A percentile compares a stretch with the other conserved stretches of the same genome.
Evolutionary conservation across 2,797 vertebrate species (phyloP).

Genomic region (Clarias platycephalus): DNA sequence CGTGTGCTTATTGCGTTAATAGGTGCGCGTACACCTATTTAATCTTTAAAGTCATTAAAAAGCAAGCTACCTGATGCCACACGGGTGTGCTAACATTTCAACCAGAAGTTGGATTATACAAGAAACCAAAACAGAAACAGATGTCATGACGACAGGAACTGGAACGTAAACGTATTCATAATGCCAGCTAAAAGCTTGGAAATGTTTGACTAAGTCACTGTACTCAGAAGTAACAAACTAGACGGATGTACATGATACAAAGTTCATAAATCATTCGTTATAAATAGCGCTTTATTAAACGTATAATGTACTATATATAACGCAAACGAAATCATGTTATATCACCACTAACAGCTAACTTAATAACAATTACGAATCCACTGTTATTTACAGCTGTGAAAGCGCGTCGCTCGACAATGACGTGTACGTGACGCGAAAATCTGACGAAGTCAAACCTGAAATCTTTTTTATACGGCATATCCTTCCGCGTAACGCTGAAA

Average conservation of each 20-base stretch:
- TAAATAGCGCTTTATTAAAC: neutral
- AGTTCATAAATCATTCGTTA: neutral
- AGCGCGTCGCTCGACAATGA: constrained; percentile 3
- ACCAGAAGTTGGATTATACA: neutral
- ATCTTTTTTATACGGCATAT: neutral
- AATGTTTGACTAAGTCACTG: no score
- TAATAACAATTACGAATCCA: neutral
- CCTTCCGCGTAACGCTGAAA: constrained; percentile 35
- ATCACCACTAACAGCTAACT: no score
- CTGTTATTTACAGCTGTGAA: neutral
- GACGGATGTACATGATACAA: no score
- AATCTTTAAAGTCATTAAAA: constrained; percentile 1
- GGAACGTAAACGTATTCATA: neutral
- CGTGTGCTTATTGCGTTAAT: neutral
- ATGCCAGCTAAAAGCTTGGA: neutral
- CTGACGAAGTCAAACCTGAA: constrained; percentile 4
- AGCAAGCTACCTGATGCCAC: neutral
- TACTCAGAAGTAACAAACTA: neutral
- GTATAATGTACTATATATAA: neutral
- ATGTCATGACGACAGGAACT: neutral
- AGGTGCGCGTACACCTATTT: neutral
- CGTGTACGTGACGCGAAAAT: neutral
- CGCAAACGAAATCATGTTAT: neutral
- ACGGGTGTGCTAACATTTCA: neutral
- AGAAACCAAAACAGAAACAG: neutral